Conservation (phyloP, 1,140 invertebrate species). For the Anastrepha ludens region DNA sequence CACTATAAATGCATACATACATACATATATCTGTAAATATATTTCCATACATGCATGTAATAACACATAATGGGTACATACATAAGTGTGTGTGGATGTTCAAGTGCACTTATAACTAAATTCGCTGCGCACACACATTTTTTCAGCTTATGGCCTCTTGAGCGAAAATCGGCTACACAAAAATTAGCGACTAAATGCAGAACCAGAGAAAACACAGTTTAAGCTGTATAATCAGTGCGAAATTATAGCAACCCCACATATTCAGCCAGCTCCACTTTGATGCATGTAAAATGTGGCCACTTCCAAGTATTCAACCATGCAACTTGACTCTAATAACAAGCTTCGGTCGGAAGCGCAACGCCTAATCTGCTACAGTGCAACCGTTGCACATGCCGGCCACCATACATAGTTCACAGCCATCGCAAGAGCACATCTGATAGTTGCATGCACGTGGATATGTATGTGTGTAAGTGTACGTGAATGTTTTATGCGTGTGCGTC, state of each 20-base stretch:
- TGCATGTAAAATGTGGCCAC: neutral
- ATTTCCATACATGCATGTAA: too few relatives aligned
- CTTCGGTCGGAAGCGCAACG: conserved; percentile 44
- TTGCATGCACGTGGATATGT: too few relatives aligned
- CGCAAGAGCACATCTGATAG: neutral
- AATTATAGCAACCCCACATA: conserved; percentile 19
- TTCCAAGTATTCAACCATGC: conserved; percentile 47
- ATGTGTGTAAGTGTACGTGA: too few relatives aligned
- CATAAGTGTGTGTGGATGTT: too few relatives aligned
- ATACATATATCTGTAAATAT: too few relatives aligned
- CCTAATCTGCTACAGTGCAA: conserved; percentile 45
- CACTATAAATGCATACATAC: neutral
- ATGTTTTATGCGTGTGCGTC: conserved; percentile 31
- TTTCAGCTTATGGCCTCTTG: neutral
- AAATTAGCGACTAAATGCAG: neutral
- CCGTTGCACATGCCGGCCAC: conserved; percentile 18
- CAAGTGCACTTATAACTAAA: too few relatives aligned
- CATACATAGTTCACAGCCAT: conserved; percentile 3
- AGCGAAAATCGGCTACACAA: neutral
- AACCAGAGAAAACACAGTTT: neutral
- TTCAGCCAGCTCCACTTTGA: neutral
- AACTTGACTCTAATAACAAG: conserved; percentile 36
- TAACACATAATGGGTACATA: too few relatives aligned
- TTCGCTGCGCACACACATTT: too few relatives aligned
- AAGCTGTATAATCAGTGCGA: conserved; percentile 25